Conservation (phyloP, 2,797 vertebrate species). For the Loriculus beryllinus region DNA sequence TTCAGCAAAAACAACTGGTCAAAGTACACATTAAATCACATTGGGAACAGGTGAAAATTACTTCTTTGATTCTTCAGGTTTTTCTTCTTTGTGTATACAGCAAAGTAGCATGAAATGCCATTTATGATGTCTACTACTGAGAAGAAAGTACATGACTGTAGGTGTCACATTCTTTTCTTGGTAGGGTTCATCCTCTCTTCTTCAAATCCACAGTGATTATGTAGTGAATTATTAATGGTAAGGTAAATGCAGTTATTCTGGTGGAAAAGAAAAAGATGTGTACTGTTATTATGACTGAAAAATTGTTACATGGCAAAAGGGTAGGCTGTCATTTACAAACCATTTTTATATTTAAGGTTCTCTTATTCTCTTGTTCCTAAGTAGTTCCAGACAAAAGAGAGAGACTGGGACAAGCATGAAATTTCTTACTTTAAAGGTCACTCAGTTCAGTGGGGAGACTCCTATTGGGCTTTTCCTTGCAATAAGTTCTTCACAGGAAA, state of each 20-base stretch:
- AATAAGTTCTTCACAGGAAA: background rate
- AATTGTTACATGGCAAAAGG: slow-evolving; percentile 14
- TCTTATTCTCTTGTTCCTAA: background rate
- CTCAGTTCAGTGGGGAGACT: background rate
- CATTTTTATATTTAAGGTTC: background rate
- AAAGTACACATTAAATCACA: background rate
- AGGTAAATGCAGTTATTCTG: slow-evolving; percentile 43
- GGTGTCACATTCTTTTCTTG: slow-evolving; percentile 24
- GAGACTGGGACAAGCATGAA: background rate
- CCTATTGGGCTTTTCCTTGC: background rate
- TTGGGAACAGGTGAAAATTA: background rate
- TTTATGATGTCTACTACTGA: slow-evolving; percentile 25
- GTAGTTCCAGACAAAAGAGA: background rate
- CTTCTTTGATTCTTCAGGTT: background rate
- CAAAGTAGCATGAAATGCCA: background rate
- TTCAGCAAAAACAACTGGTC: background rate
- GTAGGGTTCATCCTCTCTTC: slow-evolving; percentile 17
- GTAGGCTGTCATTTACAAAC: slow-evolving; percentile 12
- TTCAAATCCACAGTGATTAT: slow-evolving; percentile 41
- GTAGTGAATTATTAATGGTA: slow-evolving; percentile 36
- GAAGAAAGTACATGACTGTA: slow-evolving; percentile 3
- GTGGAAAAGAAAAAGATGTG: slow-evolving; percentile 4
- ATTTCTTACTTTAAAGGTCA: background rate
- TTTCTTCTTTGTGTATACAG: background rate
- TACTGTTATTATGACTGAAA: slow-evolving; percentile 10